phyloP scores from a whole-genome alignment of 2,113 vertebrate species.

The Oostethus manadensis region DNA sequence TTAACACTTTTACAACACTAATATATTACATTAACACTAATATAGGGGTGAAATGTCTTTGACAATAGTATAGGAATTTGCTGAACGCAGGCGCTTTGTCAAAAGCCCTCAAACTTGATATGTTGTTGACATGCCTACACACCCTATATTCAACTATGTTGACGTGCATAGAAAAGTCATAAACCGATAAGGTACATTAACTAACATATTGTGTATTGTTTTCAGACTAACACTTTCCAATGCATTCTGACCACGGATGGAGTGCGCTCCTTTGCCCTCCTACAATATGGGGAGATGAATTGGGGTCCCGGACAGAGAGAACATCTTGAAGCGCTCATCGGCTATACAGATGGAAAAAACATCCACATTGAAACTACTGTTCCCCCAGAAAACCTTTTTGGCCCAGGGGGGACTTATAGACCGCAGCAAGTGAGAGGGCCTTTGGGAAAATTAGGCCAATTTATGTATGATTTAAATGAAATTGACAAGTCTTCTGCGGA shows the following conservation, averaged over 20 bases:
- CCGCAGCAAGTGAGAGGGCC: conserved; percentile 67
- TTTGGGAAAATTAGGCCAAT: conserved; percentile 63
- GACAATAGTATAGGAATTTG: neutral
- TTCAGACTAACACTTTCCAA: conserved; percentile 79
- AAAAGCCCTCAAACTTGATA: neutral
- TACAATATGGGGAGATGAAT: conserved; percentile 70
- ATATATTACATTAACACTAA: too few relatives aligned
- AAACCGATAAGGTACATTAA: neutral
- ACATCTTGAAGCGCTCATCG: conserved; percentile 68
- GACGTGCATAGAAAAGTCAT: neutral
- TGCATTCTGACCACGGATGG: conserved; percentile 76
- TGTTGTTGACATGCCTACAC: neutral
- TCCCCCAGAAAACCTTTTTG: conserved; percentile 64
- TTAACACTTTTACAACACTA: too few relatives aligned
- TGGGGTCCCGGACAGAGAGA: conserved; percentile 74
- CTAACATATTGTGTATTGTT: neutral
- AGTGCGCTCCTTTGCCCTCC: conserved; percentile 69
- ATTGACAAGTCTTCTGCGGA: conserved; percentile 23
- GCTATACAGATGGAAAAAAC: conserved; percentile 70
- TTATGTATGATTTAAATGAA: conserved; percentile 68
- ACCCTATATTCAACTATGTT: neutral
- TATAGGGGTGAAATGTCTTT: too few relatives aligned
- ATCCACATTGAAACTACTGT: conserved; percentile 61
- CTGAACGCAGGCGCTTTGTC: conserved; percentile 27
- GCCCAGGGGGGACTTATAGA: conserved; percentile 68